Conservation (phyloP, 2,113 vertebrate species). For the Lipotes vexillifer region DNA sequence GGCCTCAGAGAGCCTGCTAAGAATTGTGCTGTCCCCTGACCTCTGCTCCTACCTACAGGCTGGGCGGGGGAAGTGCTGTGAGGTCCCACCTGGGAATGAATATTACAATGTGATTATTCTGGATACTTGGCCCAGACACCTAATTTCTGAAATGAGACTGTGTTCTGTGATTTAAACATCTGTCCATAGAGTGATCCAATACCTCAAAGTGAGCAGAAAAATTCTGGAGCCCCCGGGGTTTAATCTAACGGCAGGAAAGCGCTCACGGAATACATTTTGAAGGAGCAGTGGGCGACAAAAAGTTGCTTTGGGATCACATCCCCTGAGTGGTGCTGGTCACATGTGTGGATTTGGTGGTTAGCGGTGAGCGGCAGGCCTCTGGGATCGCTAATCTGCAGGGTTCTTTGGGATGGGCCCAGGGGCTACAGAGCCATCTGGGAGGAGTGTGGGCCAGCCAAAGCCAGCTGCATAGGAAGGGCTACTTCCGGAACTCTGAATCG, state of each 20-base stretch:
- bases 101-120: background rate
- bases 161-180: background rate
- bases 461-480: background rate
- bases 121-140: background rate
- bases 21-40: background rate
- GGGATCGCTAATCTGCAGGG: background rate
- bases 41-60: background rate
- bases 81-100: background rate
- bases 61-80: background rate
- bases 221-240: background rate
- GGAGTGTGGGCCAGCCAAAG: fast-evolving
- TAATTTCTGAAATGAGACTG: background rate
- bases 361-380: fast-evolving
- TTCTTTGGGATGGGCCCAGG: background rate
- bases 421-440: background rate
- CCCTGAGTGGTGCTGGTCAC: background rate
- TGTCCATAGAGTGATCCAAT: background rate
- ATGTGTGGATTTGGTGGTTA: background rate
- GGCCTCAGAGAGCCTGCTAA: background rate
- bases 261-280: background rate
- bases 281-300: background rate
- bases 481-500: background rate
- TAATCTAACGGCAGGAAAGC: background rate
- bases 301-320: background rate
- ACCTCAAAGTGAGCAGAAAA: background rate